Base-by-base conservation (phyloP, 2,888 invertebrate species). In the Drosophila lutescens region DNA sequence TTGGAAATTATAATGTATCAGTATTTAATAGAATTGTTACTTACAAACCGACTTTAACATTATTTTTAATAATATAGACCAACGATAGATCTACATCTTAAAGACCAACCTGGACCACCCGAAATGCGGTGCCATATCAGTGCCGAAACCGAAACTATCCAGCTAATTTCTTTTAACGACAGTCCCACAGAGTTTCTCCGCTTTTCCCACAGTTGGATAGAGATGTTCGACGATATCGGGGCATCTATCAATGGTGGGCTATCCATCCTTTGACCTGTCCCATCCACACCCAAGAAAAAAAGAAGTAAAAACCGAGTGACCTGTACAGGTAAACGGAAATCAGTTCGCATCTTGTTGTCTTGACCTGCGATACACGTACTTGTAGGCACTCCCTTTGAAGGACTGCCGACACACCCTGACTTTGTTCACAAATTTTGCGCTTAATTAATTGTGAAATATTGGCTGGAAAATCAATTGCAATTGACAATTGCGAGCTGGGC, bases 371-470 rank as follows among this genome's bases (percentile, higher is more conserved):
- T 38, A 54, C 38, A 6, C 10, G 17, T 55, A 10, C 15, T 30
- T 26, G 47, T 43, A 34, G 49, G 20, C 49, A 20, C 8, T 57
- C 47, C 56, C 74, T 77, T 82, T 77, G 61, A 69, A 67, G 46
- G 49, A 32, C 38, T 71, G 70, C 82, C 82, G 82, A 70, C 74
- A 32, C 44, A 30, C 43, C 12, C 40, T 15, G 56, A 26, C 50
- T 62, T 66, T 61, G 62, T 61, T 17, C 26, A n/a, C 44, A 86
- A 73, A 86, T 86, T 86, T 86, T 76, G 61, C 87, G 85, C 82
- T 73, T 80, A 86, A 86, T 86, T 86, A 86, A 82, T 85, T 82
- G 66, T 86, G 61, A 82, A 69, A 86, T 80, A 80, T 76, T 76
- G 75, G 81, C 77, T 70, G 75, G 26, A 69, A 71, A 78, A 76